phyloP scores from a whole-genome alignment of 2,113 vertebrate species.

The Furnarius figulus region DNA sequence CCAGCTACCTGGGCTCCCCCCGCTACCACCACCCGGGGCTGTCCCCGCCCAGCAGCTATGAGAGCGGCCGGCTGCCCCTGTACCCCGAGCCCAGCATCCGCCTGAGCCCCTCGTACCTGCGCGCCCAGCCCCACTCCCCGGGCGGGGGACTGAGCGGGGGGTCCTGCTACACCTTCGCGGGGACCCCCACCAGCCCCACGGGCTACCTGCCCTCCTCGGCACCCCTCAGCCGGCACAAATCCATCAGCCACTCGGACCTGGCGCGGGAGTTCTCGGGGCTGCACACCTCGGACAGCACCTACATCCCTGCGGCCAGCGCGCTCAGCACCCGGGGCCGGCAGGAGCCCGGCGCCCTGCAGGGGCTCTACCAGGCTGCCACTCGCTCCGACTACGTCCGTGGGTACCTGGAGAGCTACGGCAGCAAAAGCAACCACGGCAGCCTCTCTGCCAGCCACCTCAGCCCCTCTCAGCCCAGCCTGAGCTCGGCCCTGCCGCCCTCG shows the following conservation, averaged over 20 bases:
- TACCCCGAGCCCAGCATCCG: conserved; percentile 77
- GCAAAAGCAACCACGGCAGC: conserved; percentile 29
- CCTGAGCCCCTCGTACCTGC: conserved; percentile 73
- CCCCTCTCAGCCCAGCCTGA: conserved; percentile 19
- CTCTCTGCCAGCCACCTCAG: not conserved
- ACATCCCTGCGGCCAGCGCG: not conserved
- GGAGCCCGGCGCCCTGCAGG: conserved; percentile 66
- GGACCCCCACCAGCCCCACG: conserved; percentile 72
- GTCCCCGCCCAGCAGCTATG: conserved; percentile 77
- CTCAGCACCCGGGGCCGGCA: conserved; percentile 37
- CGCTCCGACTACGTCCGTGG: conserved; percentile 58
- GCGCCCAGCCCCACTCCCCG: conserved; percentile 69
- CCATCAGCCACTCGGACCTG: conserved; percentile 90
- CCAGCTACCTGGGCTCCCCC: conserved; percentile 79
- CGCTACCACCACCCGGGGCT: conserved; percentile 70
- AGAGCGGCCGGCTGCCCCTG: conserved; percentile 77
- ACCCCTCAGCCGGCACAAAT: conserved; percentile 83
- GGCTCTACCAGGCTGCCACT: conserved; percentile 62
- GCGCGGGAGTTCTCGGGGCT: conserved; percentile 85
- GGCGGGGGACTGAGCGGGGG: conserved; percentile 77
- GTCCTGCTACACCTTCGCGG: conserved; percentile 29
- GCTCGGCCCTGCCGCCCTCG: conserved; percentile 61
- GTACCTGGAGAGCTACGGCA: conserved; percentile 68
- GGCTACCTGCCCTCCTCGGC: conserved; percentile 68
- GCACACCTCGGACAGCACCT: conserved; percentile 63